phyloP scores from a whole-genome alignment of 2,113 vertebrate species.

The Neoarius graeffei region DNA sequence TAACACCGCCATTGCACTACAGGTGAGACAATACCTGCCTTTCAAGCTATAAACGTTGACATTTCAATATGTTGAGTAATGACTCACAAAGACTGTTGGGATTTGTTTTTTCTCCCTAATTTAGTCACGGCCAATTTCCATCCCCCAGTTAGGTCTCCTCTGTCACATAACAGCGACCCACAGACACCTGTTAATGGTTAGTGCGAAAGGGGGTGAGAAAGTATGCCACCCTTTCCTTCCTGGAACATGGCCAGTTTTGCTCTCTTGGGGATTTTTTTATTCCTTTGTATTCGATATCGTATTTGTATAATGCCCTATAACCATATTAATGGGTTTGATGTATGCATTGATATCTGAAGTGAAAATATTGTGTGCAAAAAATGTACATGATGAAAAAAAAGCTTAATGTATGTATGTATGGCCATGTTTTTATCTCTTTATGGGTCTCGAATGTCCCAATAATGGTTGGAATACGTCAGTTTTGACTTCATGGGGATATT shows the following conservation, averaged over 20 bases:
- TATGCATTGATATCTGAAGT: not conserved
- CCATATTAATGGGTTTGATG: not conserved
- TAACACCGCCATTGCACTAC: slow-evolving; percentile 92
- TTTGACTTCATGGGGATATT: not conserved
- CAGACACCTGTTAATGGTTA: not conserved
- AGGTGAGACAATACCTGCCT: slow-evolving; percentile 78
- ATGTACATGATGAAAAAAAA: not conserved
- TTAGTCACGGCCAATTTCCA: not conserved
- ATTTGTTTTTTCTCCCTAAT: not conserved
- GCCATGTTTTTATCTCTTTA: not conserved
- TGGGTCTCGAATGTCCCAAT: not conserved
- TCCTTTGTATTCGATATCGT: not conserved
- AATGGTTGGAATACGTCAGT: not conserved
- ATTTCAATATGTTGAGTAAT: not conserved
- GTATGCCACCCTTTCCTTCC: not conserved
- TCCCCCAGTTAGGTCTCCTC: not conserved
- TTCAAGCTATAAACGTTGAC: not conserved
- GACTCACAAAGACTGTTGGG: not conserved
- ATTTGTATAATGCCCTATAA: not conserved
- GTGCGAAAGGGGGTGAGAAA: not conserved
- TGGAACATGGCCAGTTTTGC: not conserved
- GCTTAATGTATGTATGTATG: not conserved
- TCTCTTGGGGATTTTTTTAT: not conserved
- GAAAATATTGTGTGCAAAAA: not conserved
- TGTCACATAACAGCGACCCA: not conserved